phyloP scores from a whole-genome alignment of 2,113 vertebrate genomes.

The Elephantulus edwardii region DNA sequence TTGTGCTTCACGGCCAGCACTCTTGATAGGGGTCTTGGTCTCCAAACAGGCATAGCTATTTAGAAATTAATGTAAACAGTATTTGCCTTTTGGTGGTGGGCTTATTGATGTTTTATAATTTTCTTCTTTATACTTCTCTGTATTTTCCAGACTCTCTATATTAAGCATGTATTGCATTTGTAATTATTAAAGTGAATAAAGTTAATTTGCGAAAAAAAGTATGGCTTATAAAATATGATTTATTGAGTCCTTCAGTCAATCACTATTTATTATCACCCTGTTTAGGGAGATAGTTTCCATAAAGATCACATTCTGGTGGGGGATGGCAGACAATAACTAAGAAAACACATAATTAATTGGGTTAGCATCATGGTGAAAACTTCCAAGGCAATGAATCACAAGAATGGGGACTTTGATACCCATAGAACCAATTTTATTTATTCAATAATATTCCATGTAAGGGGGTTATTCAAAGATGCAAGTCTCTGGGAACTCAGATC shows the following conservation, averaged over 20 bases:
- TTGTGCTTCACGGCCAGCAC: constrained; percentile 60
- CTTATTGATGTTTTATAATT: constrained; percentile 55
- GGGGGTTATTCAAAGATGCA: constrained; percentile 15
- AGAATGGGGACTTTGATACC: constrained; percentile 25
- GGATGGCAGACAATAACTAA: constrained; percentile 15
- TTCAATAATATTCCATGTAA: constrained; percentile 14
- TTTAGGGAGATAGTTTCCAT: background rate
- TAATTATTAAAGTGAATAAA: constrained; percentile 73
- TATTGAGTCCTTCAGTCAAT: constrained; percentile 35
- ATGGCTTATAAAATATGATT: constrained; percentile 56
- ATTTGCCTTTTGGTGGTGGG: constrained; percentile 64
- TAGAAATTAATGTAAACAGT: constrained; percentile 60
- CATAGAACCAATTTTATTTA: constrained; percentile 29
- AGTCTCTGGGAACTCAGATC: background rate
- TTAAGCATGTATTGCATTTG: constrained; percentile 71
- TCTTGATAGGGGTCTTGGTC: constrained; percentile 60
- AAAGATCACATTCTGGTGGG: background rate
- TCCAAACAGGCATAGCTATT: constrained; percentile 64
- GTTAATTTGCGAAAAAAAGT: constrained; percentile 62
- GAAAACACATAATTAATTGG: background rate
- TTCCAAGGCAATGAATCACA: constrained; percentile 20
- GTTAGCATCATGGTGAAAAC: background rate
- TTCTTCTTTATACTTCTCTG: constrained; percentile 66
- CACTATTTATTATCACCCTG: constrained; percentile 33
- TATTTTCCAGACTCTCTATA: constrained; percentile 65